Percentiles rank a stretch among this genome's conserved stretches.
Conservation (phyloP, 2,888 invertebrate genomes). For the Carabus problematicus region DNA sequence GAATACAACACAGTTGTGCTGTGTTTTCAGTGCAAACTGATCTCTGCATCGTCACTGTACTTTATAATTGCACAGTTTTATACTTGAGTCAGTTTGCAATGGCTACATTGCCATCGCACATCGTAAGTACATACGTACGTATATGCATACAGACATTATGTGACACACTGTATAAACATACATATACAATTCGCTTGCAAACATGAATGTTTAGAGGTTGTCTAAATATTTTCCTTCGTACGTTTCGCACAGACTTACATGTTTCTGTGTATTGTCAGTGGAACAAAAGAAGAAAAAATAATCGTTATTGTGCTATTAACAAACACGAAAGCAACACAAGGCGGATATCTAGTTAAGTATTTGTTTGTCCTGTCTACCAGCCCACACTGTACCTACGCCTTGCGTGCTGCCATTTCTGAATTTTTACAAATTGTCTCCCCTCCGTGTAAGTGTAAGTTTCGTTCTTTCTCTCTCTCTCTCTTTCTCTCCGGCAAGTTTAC, state of each 20-base stretch:
- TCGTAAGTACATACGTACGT: no score
- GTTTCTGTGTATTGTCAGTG: conserved; percentile 5
- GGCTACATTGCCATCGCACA: background rate
- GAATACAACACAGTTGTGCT: no score
- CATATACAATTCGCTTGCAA: no score
- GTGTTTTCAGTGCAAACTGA: no score
- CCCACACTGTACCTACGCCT: conserved; percentile 24
- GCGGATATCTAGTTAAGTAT: conserved; percentile 35
- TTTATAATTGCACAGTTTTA: no score
- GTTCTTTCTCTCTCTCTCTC: no score
- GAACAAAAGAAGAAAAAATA: conserved; percentile 18
- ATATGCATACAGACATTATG: no score
- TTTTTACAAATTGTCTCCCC: background rate
- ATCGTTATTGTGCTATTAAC: conserved; percentile 12
- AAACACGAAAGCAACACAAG: conserved; percentile 7
- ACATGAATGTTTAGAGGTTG: conserved; percentile 1
- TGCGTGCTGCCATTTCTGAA: conserved; percentile 15
- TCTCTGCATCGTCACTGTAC: no score
- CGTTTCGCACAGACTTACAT: background rate
- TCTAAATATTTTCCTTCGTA: conserved; percentile 15
- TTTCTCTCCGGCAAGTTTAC: no score
- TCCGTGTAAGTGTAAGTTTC: no score
- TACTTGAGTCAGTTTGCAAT: no score
- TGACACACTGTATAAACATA: no score
- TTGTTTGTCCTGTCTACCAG: conserved; percentile 31